phyloP scores from a whole-genome alignment of 2,797 vertebrate genomes.

The Pseudochirops corinnae region DNA sequence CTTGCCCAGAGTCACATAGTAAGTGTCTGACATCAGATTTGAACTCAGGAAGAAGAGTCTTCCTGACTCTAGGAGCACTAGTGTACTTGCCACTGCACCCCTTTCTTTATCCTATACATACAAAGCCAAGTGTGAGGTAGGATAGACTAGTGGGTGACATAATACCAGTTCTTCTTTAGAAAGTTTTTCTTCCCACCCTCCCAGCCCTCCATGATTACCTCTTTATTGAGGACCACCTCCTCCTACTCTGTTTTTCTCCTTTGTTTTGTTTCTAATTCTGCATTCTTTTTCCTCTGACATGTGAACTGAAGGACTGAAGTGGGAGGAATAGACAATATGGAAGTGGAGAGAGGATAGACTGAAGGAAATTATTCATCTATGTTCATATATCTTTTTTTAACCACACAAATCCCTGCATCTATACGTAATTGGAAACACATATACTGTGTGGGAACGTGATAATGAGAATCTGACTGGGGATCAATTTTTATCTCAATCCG shows the following conservation, averaged over 20 bases:
- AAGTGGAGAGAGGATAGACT: not conserved
- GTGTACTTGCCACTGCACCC: not conserved
- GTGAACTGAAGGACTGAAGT: not conserved
- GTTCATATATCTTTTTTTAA: not conserved
- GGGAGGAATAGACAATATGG: not conserved
- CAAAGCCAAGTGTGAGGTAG: not conserved
- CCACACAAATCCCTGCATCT: not conserved
- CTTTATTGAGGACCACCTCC: not conserved
- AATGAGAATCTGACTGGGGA: conserved; percentile 52
- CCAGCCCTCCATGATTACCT: not conserved
- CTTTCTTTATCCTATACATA: not conserved
- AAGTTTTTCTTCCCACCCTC: not conserved
- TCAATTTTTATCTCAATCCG: conserved; percentile 61
- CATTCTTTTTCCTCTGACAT: not conserved
- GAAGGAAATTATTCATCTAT: not conserved
- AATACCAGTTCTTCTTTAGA: not conserved
- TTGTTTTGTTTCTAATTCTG: not conserved
- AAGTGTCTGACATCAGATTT: not conserved
- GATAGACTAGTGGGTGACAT: not conserved
- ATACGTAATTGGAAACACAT: not conserved
- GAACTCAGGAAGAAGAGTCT: not conserved
- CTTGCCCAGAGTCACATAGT: not conserved
- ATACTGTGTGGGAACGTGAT: conserved; percentile 13
- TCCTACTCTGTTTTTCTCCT: not conserved
- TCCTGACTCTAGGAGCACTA: not conserved